Evolutionary conservation across 1,140 invertebrate genomes (phyloP), one percentile per base, ranked within the genome.

Genomic region (Chrysoperla carnea): DNA sequence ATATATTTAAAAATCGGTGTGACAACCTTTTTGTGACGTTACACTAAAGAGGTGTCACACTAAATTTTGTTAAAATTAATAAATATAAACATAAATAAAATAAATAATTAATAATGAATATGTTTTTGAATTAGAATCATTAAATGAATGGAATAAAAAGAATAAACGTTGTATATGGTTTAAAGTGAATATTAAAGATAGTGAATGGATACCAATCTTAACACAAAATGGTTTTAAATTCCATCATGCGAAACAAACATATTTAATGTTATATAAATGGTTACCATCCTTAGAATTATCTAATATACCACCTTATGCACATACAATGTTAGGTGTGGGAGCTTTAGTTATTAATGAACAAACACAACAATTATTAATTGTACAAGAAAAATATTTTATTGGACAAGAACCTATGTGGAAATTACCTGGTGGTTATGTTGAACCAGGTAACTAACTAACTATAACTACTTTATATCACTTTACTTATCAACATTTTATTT

Each of bases 391-490:
- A 56, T 76, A 72, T 59, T 71, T 72, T 48, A 49, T 57, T 23
- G 14, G 45, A 46, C 48, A 54, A 40, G 8, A 43, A 42, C 36
- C 61, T 53, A 66, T 73, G 51, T 94, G 88, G 88, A 95, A 95
- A 63, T 65, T 94, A 12, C 90, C 90, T 17, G 89, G 90, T 44
- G 90, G 89, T 42, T 85, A 86, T 65, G 81, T 90, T 23, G 84
- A 93, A 58, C 78, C 73, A 63, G 77, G 83, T 85, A 64, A 53
- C 46, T 43, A 27, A 36, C 33, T 39, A 27, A 14, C 11, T 27
- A 6, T 6, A 6, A 11, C 29, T 6, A 7, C 29, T 6, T 31
- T 11, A 11, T 11, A 11, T 31, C 29, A 11, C 29, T 7, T n/a
- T n/a, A n/a, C n/a, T n/a, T n/a, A n/a, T n/a, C n/a, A n/a, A n/a